A percentile compares a stretch with the other conserved stretches of the same genome.
Conservation (phyloP, 2,888 invertebrate genomes). For the Pseudococcus longispinus region DNA sequence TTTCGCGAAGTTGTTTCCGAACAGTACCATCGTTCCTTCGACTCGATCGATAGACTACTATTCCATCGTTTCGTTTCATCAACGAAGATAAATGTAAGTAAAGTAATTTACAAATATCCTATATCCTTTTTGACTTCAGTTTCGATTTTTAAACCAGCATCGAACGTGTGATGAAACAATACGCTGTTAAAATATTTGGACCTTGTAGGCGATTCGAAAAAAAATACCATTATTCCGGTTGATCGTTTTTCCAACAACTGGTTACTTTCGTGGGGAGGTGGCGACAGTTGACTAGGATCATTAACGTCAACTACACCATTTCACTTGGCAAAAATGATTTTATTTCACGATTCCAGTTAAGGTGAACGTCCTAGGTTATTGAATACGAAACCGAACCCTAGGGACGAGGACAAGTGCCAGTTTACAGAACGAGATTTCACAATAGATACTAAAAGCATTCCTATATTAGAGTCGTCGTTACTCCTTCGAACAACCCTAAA, state of each 20-base stretch:
- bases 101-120: neutral
- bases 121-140: neutral
- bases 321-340: neutral
- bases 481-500: neutral
- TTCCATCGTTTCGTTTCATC: too few relatives aligned
- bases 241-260: neutral
- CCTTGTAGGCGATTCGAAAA: neutral
- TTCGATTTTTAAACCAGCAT: neutral
- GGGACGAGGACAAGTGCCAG: neutral
- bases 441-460: slow-evolving; percentile 2
- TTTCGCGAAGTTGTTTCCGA: neutral
- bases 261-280: neutral
- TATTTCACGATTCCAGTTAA: neutral
- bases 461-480: neutral
- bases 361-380: neutral
- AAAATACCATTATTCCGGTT: neutral
- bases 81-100: neutral
- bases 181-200: neutral
- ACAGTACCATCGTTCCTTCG: too few relatives aligned
- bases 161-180: neutral
- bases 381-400: neutral
- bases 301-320: neutral
- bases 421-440: neutral
- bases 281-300: neutral
- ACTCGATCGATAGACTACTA: too few relatives aligned